These are phyloP conservation scores for Cotesia typhae DNA, from an alignment of 1,140 invertebrate species.

Conservation along the genomic window DNA sequence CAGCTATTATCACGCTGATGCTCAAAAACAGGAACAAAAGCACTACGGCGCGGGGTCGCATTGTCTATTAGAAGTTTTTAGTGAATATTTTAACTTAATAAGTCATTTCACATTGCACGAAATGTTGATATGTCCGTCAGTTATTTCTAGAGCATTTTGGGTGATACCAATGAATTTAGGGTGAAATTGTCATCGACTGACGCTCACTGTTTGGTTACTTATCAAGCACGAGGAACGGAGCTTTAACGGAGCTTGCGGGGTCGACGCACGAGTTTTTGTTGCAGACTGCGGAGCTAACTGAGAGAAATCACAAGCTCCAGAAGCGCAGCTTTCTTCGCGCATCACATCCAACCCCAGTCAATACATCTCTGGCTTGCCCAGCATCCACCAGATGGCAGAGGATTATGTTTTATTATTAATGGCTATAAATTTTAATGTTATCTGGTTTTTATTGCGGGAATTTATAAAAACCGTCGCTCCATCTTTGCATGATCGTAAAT, in stretches of 20 bases:
- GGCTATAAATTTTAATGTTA: constrained; percentile 5
- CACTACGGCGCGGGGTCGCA: constrained; percentile 53
- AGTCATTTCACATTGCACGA: constrained; percentile 5
- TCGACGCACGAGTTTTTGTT: constrained; percentile 58
- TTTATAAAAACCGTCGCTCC: neutral
- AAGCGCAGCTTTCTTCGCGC: constrained; percentile 63
- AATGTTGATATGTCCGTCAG: too few species aligned
- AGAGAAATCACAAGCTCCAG: constrained; percentile 49
- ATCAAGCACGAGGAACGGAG: constrained; percentile 14
- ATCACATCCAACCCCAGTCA: constrained; percentile 60
- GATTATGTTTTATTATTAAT: constrained; percentile 19
- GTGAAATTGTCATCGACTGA: too few species aligned
- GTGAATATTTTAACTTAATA: neutral
- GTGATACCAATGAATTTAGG: too few species aligned
- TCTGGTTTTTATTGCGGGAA: constrained; percentile 27
- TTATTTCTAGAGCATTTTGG: too few species aligned
- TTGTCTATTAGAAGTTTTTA: constrained; percentile 28
- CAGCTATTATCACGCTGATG: constrained; percentile 37
- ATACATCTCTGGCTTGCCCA: constrained; percentile 61
- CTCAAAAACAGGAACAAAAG: constrained; percentile 50
- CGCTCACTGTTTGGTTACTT: too few species aligned
- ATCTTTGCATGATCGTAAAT: too few species aligned
- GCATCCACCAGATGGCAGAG: constrained; percentile 63
- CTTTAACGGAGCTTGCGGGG: constrained; percentile 45
- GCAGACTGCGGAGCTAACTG: constrained; percentile 61